phyloP scores from a whole-genome alignment of 2,797 vertebrate genomes.

The Gymnothorax javanicus region DNA sequence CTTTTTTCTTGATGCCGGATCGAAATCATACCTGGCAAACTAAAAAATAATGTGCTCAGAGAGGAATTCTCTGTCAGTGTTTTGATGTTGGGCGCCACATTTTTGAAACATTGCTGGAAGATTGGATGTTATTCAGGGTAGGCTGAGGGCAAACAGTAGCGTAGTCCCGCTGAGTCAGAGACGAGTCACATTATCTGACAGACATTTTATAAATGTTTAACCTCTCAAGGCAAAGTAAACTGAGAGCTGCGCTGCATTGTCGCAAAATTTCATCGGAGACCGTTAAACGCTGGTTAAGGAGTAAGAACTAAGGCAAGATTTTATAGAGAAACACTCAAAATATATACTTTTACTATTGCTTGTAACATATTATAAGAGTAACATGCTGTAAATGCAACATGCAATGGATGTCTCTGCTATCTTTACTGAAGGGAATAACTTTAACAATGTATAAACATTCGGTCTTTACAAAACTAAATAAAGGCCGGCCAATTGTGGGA shows the following conservation, averaged over 20 bases:
- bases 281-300: not conserved
- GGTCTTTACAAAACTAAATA: not conserved
- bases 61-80: too few relatives aligned
- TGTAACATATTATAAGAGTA: not conserved
- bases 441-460: not conserved
- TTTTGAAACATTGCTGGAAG: too few relatives aligned
- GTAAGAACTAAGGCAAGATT: not conserved
- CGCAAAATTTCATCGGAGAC: not conserved
- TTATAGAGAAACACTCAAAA: not conserved
- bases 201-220: constrained; percentile 31
- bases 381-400: constrained; percentile 1
- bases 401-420: not conserved
- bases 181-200: constrained; percentile 21
- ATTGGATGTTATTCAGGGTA: not conserved
- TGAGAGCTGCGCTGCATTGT: constrained; percentile 13
- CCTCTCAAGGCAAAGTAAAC: constrained; percentile 26
- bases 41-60: too few relatives aligned
- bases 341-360: constrained; percentile 18
- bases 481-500: not conserved
- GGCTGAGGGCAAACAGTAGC: constrained; percentile 34
- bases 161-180: constrained; percentile 16
- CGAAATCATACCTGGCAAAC: too few relatives aligned
- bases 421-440: not conserved
- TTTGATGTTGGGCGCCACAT: too few relatives aligned
- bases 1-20: constrained; percentile 11